phyloP scores from a whole-genome alignment of 2,797 vertebrate species.

The Melanotaenia trifasciata region DNA sequence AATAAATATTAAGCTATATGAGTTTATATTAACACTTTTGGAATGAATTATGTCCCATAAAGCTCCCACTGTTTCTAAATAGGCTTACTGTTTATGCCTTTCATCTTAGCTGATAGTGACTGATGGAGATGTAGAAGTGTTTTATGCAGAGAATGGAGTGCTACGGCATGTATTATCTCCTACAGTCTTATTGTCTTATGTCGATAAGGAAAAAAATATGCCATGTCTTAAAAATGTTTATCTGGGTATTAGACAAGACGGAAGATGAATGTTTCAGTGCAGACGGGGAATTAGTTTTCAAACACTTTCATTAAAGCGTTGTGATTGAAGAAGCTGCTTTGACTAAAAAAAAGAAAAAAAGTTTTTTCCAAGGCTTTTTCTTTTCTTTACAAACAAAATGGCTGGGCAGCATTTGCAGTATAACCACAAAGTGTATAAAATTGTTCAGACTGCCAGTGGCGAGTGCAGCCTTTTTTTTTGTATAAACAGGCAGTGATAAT shows the following conservation, averaged over 20 bases:
- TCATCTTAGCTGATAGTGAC: slow-evolving; percentile 63
- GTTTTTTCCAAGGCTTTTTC: slow-evolving; percentile 34
- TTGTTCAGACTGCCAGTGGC: slow-evolving; percentile 29
- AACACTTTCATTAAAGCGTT: slow-evolving; percentile 58
- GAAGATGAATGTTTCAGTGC: slow-evolving; percentile 53
- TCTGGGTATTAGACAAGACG: slow-evolving; percentile 61
- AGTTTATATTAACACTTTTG: slow-evolving; percentile 37
- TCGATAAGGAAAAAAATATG: slow-evolving; percentile 59
- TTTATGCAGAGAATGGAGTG: slow-evolving; percentile 45
- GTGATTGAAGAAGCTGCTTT: slow-evolving; percentile 58
- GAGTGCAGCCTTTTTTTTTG: slow-evolving; percentile 17
- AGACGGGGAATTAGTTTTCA: slow-evolving; percentile 61
- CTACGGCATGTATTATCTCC: slow-evolving; percentile 64
- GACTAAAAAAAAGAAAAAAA: neutral
- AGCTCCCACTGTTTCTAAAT: slow-evolving; percentile 43
- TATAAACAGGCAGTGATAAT: slow-evolving; percentile 49
- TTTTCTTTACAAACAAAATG: slow-evolving; percentile 51
- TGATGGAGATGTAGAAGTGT: slow-evolving; percentile 57
- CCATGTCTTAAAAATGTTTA: slow-evolving; percentile 62
- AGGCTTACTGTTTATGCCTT: slow-evolving; percentile 59
- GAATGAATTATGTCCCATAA: slow-evolving; percentile 41
- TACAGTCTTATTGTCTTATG: slow-evolving; percentile 50
- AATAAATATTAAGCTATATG: slow-evolving; percentile 35
- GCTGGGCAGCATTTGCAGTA: slow-evolving; percentile 29
- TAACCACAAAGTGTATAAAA: slow-evolving; percentile 29